Evolutionary conservation across 2,113 vertebrate genomes (phyloP).

Genomic region (Myiozetetes cayanensis): DNA sequence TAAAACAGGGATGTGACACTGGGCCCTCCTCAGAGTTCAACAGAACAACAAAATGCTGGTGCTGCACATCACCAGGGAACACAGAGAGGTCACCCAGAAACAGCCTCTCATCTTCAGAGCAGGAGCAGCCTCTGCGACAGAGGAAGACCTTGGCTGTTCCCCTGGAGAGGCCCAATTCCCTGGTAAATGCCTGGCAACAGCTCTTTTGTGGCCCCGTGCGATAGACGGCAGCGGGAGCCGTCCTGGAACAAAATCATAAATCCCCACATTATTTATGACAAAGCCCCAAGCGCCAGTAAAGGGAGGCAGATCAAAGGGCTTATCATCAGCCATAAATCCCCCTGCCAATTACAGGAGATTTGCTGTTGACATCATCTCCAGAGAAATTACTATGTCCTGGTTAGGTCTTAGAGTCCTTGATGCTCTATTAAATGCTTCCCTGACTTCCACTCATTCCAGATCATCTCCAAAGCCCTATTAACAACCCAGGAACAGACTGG

Average conservation of each 20-base stretch:
- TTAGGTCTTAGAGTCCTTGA: neutral
- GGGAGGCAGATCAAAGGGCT: slow-evolving; percentile 38
- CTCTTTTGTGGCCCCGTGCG: neutral
- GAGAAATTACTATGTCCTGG: neutral
- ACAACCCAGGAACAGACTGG: neutral
- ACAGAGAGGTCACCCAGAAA: neutral
- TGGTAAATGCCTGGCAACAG: neutral
- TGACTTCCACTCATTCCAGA: neutral
- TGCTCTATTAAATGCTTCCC: neutral
- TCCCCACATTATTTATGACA: slow-evolving; percentile 36
- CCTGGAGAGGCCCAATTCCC: neutral
- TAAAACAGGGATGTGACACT: neutral
- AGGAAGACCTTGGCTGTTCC: slow-evolving; percentile 15
- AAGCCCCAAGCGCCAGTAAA: slow-evolving; percentile 4
- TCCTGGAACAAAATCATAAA: slow-evolving; percentile 29
- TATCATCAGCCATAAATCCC: slow-evolving; percentile 19
- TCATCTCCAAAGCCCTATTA: neutral
- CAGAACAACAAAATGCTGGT: neutral
- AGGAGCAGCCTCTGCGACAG: neutral
- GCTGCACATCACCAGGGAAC: neutral
- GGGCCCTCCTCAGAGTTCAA: neutral
- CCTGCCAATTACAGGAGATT: slow-evolving; percentile 36
- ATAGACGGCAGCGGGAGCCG: neutral
- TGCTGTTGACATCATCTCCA: slow-evolving; percentile 29
- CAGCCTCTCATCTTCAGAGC: neutral